These are phyloP conservation scores for Stictocephala bisonia DNA, from an alignment of 2,888 invertebrate species.

Conservation along the genomic window DNA sequence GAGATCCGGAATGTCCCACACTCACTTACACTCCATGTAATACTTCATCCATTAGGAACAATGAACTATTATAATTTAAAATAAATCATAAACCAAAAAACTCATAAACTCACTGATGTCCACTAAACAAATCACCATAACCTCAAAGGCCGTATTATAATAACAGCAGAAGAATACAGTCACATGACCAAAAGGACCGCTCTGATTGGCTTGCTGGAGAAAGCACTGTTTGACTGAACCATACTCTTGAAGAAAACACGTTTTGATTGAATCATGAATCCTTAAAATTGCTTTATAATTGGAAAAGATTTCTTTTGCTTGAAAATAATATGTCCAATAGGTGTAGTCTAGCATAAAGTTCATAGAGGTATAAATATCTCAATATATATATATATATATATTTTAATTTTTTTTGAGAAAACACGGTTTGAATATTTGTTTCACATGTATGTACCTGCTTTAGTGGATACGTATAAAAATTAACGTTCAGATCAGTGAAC, in stretches of 20 bases:
- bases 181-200: slow-evolving; percentile 18
- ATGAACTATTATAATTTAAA: neutral
- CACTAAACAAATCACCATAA: neutral
- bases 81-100: slow-evolving; percentile 6
- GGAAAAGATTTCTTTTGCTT: slow-evolving; percentile 1
- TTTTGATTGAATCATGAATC: slow-evolving; percentile 17
- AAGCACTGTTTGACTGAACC: slow-evolving; percentile 7
- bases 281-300: neutral
- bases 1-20: slow-evolving; percentile 30
- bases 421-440: neutral
- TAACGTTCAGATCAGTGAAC: too few relatives aligned
- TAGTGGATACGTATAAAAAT: too few relatives aligned
- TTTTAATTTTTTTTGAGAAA: slow-evolving; percentile 2
- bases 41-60: slow-evolving; percentile 33
- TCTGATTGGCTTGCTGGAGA: slow-evolving; percentile 5
- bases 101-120: neutral
- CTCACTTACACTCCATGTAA: slow-evolving; percentile 38
- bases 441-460: too few relatives aligned
- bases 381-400: too few relatives aligned
- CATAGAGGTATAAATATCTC: too few relatives aligned
- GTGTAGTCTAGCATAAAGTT: slow-evolving; percentile 11
- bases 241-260: neutral
- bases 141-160: neutral
- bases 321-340: neutral
- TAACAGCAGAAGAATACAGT: neutral